Percentiles rank a stretch among this genome's conserved stretches.
phyloP scores from a whole-genome alignment of 2,888 invertebrate genomes.

The Acrocera orbiculus region DNA sequence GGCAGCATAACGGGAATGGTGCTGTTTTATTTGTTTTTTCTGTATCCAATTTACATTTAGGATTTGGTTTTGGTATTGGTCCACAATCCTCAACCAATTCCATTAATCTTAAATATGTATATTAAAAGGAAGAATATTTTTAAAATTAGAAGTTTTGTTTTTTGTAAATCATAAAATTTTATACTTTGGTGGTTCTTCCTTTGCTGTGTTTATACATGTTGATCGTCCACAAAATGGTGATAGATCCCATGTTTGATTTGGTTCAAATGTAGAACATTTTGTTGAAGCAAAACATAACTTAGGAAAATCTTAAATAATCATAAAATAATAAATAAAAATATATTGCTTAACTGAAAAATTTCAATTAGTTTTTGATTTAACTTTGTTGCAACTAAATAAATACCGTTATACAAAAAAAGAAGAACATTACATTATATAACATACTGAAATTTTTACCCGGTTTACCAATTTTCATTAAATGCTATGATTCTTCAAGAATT shows the following conservation, averaged over 20 bases:
- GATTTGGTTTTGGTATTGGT: constrained; percentile 69
- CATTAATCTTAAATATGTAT: constrained; percentile 45
- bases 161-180: neutral
- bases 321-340: constrained; percentile 6
- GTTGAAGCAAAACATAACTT: constrained; percentile 85
- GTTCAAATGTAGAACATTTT: constrained; percentile 71
- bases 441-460: too few species aligned
- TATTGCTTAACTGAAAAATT: neutral
- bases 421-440: too few species aligned
- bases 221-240: constrained; percentile 83
- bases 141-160: neutral
- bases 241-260: constrained; percentile 69
- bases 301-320: constrained; percentile 64
- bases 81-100: constrained; percentile 82
- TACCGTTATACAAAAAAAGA: too few species aligned
- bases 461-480: too few species aligned
- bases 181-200: constrained; percentile 48
- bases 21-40: constrained; percentile 83
- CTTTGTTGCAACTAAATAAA: too few species aligned
- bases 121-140: neutral
- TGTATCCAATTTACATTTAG: constrained; percentile 68
- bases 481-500: too few species aligned
- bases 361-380: neutral
- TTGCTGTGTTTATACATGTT: constrained; percentile 62
- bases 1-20: constrained; percentile 72